Conservation (phyloP, 2,797 vertebrate genomes). For the Scolopax bukidnonensis region DNA sequence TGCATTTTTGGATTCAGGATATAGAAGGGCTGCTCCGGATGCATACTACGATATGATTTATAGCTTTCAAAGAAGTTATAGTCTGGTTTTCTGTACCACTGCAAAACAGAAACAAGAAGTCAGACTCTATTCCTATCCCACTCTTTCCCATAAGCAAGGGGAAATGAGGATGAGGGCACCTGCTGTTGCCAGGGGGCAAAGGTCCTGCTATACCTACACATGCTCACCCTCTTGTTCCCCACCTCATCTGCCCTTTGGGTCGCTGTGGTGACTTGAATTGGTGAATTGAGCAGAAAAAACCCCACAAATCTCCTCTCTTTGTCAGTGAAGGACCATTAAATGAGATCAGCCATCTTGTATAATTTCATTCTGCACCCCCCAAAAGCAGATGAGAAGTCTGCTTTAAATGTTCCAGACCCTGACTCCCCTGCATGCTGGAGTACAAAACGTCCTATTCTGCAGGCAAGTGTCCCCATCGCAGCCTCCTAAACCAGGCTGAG, state of each 20-base stretch:
- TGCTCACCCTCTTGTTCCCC: background rate
- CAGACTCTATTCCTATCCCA: background rate
- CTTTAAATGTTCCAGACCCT: background rate
- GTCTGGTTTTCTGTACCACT: constrained; percentile 83
- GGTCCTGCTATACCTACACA: background rate
- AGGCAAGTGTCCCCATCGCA: background rate
- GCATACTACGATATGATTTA: constrained; percentile 66
- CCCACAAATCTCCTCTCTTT: background rate
- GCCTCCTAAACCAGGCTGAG: background rate
- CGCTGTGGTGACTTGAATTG: background rate
- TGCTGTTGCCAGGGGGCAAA: background rate
- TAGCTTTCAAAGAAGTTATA: constrained; percentile 79
- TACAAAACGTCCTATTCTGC: background rate
- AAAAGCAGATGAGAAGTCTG: background rate
- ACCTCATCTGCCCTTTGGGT: background rate
- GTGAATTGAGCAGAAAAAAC: background rate
- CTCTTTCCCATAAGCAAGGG: background rate
- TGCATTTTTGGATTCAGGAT: constrained; percentile 81
- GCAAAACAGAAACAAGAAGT: constrained; percentile 42
- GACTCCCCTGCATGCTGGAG: accelerated
- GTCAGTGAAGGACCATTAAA: background rate
- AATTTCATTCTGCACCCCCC: background rate
- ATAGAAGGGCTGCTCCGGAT: constrained; percentile 81
- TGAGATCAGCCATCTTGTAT: background rate
- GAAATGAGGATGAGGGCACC: background rate